Evolutionary conservation across 2,888 invertebrate species (phyloP).

Genomic region (Polietes domitor): DNA sequence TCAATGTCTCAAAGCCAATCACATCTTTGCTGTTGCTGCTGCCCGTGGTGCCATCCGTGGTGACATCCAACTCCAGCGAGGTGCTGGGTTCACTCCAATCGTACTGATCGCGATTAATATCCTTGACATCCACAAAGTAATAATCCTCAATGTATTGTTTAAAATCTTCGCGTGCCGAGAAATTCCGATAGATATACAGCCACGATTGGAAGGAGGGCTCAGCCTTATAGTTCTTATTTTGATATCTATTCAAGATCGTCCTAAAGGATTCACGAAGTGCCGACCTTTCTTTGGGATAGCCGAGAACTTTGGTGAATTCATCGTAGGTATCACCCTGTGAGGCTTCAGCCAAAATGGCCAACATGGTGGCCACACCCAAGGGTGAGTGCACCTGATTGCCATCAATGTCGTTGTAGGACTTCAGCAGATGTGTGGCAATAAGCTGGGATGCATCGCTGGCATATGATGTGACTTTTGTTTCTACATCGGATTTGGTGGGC

Average conservation of each 20-base stretch:
- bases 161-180: conserved; percentile 84
- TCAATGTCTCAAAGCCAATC: conserved; percentile 80
- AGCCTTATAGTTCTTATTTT: conserved; percentile 70
- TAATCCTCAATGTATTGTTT: conserved; percentile 83
- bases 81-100: conserved; percentile 76
- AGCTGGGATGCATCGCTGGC: conserved; percentile 78
- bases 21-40: conserved; percentile 79
- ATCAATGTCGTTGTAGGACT: conserved; percentile 78
- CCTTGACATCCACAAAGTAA: conserved; percentile 85
- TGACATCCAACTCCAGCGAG: conserved; percentile 69
- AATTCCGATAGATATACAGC: conserved; percentile 86
- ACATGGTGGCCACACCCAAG: conserved; percentile 84
- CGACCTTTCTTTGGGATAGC: conserved; percentile 82
- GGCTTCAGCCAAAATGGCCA: conserved; percentile 85
- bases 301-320: conserved; percentile 83
- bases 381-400: conserved; percentile 85
- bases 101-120: conserved; percentile 75
- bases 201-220: conserved; percentile 85
- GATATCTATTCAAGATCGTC: conserved; percentile 73
- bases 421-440: conserved; percentile 77
- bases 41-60: conserved; percentile 69
- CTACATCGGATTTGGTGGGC: conserved; percentile 50
- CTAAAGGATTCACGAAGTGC: conserved; percentile 74
- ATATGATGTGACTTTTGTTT: conserved; percentile 62
- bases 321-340: conserved; percentile 83